Percentiles rank a stretch among this genome's conserved stretches.
These are phyloP conservation scores for Pangasius krempfi DNA, from an alignment of 2,797 vertebrate species.

Conservation along the genomic window DNA sequence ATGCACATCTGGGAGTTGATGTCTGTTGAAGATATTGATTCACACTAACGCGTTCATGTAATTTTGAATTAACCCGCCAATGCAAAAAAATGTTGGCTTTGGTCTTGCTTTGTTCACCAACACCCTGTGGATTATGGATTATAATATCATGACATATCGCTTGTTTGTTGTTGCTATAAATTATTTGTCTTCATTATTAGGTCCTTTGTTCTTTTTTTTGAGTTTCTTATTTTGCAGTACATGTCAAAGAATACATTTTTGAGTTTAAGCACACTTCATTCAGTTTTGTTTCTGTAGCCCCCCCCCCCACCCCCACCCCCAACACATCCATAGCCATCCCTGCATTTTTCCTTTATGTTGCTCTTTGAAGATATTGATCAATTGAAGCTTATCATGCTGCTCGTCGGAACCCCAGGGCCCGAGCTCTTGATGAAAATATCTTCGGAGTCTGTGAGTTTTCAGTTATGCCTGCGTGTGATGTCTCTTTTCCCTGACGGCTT, in stretches of 20 bases:
- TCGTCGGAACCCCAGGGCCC: slow-evolving; percentile 93
- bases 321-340: slow-evolving; percentile 37
- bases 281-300: slow-evolving; percentile 21
- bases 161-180: not conserved
- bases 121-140: not conserved
- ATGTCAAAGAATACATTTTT: not conserved
- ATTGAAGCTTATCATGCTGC: slow-evolving; percentile 97
- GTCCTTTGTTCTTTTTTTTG: not conserved
- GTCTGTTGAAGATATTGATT: no score
- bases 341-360: slow-evolving; percentile 93
- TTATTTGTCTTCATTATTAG: not conserved
- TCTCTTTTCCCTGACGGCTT: slow-evolving; percentile 42
- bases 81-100: not conserved
- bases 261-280: not conserved
- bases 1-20: not conserved
- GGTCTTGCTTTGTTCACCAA: not conserved
- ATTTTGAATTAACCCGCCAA: not conserved
- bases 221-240: not conserved
- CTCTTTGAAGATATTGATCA: slow-evolving; percentile 96
- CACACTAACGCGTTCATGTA: not conserved
- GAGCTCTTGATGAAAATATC: slow-evolving; percentile 98
- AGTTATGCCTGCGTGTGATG: slow-evolving; percentile 52
- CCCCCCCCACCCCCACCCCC: slow-evolving; percentile 29
- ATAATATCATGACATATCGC: not conserved
- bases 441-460: slow-evolving; percentile 93